These are phyloP conservation scores for Diachasma alloeum DNA, from an alignment of 1,140 invertebrate genomes.

Conservation along the genomic window DNA sequence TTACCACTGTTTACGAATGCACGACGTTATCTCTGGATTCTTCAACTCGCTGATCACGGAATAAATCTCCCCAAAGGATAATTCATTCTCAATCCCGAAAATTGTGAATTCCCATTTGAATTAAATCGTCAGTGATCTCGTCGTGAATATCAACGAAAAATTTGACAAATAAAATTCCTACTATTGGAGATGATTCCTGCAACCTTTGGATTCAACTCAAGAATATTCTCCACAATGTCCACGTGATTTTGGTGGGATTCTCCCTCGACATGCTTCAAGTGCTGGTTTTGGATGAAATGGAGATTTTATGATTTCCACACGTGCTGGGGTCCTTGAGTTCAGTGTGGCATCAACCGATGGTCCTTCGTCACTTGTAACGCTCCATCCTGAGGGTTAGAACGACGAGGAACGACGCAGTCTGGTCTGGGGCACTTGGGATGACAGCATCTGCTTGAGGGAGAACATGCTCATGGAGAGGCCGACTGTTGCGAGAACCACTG, in stretches of 20 bases:
- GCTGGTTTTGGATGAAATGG: neutral
- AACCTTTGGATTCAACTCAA: neutral
- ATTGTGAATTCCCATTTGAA: no score
- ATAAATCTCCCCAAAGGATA: no score
- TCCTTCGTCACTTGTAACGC: neutral
- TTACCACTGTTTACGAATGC: neutral
- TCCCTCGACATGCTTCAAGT: neutral
- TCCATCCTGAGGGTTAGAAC: neutral
- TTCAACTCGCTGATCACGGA: neutral
- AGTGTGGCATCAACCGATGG: neutral
- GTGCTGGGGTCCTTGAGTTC: no score
- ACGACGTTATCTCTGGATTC: neutral
- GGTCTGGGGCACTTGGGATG: slow-evolving; percentile 43
- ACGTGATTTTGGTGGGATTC: neutral
- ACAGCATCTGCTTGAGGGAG: slow-evolving; percentile 55
- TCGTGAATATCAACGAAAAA: neutral
- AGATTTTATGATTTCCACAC: no score
- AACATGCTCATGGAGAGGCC: slow-evolving; percentile 59
- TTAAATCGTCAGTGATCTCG: neutral
- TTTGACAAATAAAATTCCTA: neutral
- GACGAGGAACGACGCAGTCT: slow-evolving; percentile 28
- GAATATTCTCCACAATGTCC: no score
- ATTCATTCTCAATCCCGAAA: no score
- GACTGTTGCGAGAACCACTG: slow-evolving; percentile 52
- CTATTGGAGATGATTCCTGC: neutral